These are phyloP conservation scores for Butorides virescens DNA, from an alignment of 2,113 vertebrate genomes.

Conservation along the genomic window DNA sequence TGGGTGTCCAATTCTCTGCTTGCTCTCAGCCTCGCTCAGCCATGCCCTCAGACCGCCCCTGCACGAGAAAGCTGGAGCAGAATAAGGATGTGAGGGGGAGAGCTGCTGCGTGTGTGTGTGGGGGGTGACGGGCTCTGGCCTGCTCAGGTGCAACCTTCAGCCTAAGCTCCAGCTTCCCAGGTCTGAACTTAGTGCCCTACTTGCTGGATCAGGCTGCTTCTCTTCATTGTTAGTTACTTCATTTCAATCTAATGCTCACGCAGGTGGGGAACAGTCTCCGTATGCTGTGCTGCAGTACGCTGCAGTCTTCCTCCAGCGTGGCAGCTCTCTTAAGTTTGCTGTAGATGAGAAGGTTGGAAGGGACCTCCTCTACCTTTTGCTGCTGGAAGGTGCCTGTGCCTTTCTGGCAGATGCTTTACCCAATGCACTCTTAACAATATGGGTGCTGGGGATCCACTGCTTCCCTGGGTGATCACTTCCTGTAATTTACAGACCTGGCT, in stretches of 20 bases:
- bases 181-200: not conserved
- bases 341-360: not conserved
- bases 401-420: not conserved
- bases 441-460: not conserved
- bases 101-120: not conserved
- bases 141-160: not conserved
- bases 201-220: not conserved
- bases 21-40: not conserved
- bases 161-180: not conserved
- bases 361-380: fast-evolving
- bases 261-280: fast-evolving
- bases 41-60: fast-evolving
- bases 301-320: not conserved
- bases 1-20: fast-evolving
- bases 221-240: not conserved
- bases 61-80: not conserved
- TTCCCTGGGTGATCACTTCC: not conserved
- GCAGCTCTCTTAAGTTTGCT: not conserved
- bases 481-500: not conserved
- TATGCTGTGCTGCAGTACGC: fast-evolving
- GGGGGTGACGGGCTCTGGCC: not conserved
- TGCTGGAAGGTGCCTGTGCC: not conserved
- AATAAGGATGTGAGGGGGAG: not conserved
- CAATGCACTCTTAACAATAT: fast-evolving
- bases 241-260: fast-evolving